phyloP scores from a whole-genome alignment of 2,113 vertebrate genomes.

The Microtus pennsylvanicus region DNA sequence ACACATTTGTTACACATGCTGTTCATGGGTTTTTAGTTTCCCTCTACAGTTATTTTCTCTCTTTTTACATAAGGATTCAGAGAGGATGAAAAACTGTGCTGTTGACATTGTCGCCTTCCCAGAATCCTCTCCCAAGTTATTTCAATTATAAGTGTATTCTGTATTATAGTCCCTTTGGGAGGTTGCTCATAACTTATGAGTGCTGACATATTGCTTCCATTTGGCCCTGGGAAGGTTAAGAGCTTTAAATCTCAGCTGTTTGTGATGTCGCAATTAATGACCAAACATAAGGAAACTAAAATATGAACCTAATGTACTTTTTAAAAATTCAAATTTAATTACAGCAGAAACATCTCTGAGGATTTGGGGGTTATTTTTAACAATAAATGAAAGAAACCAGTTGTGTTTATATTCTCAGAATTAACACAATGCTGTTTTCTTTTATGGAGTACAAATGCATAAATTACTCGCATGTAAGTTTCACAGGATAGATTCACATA shows the following conservation, averaged over 20 bases:
- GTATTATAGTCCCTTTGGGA: conserved; percentile 67
- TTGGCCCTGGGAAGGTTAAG: conserved; percentile 59
- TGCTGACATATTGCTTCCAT: conserved; percentile 75
- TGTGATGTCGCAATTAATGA: conserved; percentile 72
- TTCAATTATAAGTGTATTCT: conserved; percentile 76
- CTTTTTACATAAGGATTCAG: conserved; percentile 22
- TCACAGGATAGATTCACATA: conserved; percentile 31
- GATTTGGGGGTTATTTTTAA: conserved; percentile 62
- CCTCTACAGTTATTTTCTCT: neutral
- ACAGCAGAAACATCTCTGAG: conserved; percentile 62
- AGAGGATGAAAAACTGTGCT: conserved; percentile 46
- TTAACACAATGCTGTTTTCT: conserved; percentile 63
- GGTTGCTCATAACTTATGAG: conserved; percentile 72
- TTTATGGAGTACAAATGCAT: conserved; percentile 53
- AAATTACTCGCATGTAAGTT: conserved; percentile 54
- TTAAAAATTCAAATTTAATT: conserved; percentile 68
- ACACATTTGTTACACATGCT: neutral
- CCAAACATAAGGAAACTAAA: conserved; percentile 76
- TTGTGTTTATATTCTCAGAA: conserved; percentile 59
- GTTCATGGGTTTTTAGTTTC: conserved; percentile 11
- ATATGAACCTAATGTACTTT: conserved; percentile 73
- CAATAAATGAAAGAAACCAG: conserved; percentile 64
- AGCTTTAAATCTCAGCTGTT: conserved; percentile 78
- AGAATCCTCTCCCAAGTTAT: conserved; percentile 71
- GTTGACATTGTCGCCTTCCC: conserved; percentile 63